Conservation (phyloP, 2,113 vertebrate species). For the Tauraco erythrolophus region DNA sequence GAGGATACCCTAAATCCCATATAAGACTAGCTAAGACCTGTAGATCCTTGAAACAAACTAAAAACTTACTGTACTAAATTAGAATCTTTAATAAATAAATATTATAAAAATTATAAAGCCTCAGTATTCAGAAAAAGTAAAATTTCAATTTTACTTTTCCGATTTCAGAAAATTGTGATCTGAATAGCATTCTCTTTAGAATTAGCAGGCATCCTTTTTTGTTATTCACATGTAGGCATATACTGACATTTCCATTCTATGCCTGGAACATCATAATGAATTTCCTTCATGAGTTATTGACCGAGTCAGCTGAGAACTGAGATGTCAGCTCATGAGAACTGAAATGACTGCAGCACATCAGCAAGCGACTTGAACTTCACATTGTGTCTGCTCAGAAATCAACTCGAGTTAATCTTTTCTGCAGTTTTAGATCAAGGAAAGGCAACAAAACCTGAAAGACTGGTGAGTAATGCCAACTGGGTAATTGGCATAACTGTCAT, state of each 20-base stretch:
- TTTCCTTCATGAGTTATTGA: neutral
- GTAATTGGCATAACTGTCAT: neutral
- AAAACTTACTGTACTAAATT: neutral
- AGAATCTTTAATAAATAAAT: neutral
- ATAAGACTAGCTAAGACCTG: neutral
- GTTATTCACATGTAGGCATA: neutral
- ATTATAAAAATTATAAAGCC: neutral
- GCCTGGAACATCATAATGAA: neutral
- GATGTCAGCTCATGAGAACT: neutral
- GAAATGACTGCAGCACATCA: neutral
- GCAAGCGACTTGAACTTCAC: neutral
- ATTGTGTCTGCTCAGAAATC: neutral
- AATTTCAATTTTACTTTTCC: neutral
- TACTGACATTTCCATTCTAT: neutral
- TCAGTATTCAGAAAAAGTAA: neutral
- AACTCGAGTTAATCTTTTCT: neutral
- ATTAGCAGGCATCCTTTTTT: neutral
- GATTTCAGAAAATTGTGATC: neutral
- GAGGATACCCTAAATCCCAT: neutral
- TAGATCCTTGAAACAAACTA: neutral
- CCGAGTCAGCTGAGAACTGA: neutral
- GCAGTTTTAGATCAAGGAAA: neutral
- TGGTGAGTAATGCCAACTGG: neutral
- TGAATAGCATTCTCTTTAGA: neutral
- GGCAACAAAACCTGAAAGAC: neutral